These are phyloP conservation scores for Chironex yamaguchii DNA, from an alignment of 30 jellyfish, hydroid and myxozoan genomes.

Conservation along the genomic window DNA sequence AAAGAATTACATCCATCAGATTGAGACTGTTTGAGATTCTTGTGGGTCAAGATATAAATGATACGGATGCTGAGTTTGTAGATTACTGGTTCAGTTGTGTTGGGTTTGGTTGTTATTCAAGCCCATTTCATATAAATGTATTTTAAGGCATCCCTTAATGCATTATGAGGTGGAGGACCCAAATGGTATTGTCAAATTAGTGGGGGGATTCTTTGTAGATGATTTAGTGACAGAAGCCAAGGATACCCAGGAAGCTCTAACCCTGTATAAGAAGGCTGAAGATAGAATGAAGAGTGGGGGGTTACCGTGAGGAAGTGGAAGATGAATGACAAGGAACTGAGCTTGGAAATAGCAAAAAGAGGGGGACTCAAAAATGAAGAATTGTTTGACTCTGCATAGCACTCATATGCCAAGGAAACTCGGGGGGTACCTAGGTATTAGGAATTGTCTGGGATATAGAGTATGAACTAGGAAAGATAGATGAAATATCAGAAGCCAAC, in stretches of 20 bases:
- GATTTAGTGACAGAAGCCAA: conserved; percentile 8
- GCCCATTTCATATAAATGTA: neutral
- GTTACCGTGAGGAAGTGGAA: conserved; percentile 3
- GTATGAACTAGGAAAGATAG: neutral
- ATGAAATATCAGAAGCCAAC: neutral
- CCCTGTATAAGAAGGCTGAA: conserved; percentile 12
- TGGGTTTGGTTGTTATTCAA: neutral
- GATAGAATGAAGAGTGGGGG: neutral
- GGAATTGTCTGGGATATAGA: conserved; percentile 34
- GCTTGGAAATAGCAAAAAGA: neutral
- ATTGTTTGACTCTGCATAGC: no score
- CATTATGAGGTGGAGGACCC: neutral
- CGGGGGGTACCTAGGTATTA: neutral
- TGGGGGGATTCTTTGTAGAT: conserved; percentile 21
- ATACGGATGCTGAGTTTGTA: conserved; percentile 1
- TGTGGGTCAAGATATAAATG: conserved; percentile 32
- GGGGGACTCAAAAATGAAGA: neutral
- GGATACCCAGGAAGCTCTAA: neutral
- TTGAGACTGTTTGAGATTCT: neutral
- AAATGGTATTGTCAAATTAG: neutral
- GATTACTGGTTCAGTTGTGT: conserved; percentile 35
- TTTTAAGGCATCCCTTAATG: neutral
- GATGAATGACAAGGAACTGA: neutral
- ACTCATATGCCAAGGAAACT: neutral
- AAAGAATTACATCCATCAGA: neutral